Conservation (phyloP, 2,797 vertebrate species). For the Holocentrus rufus region DNA sequence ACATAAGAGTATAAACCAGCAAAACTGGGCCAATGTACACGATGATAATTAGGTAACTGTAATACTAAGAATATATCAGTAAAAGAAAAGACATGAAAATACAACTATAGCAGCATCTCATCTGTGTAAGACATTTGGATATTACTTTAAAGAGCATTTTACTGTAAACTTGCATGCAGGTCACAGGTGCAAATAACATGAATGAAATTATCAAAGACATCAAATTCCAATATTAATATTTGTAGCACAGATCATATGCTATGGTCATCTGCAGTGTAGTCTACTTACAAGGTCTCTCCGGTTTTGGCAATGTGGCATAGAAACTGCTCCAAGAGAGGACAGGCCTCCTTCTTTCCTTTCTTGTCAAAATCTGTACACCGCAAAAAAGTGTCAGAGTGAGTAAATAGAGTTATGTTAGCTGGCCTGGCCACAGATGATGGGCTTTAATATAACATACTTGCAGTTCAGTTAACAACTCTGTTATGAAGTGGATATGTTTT, state of each 20-base stretch:
- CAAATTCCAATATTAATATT: too few species aligned
- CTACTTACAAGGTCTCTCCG: conserved; percentile 97
- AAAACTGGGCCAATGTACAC: neutral
- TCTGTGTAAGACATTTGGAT: neutral
- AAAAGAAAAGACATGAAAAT: neutral
- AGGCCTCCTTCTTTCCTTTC: conserved; percentile 93
- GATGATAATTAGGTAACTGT: neutral
- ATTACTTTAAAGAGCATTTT: neutral
- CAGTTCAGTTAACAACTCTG: neutral
- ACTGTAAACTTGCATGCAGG: neutral
- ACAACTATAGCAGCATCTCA: too few species aligned
- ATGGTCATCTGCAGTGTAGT: neutral
- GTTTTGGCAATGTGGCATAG: conserved; percentile 97
- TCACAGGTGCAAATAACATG: neutral
- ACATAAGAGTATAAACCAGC: neutral
- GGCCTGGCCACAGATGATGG: neutral
- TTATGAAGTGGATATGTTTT: neutral
- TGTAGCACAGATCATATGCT: too few species aligned
- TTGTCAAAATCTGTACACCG: conserved; percentile 92
- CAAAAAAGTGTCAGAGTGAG: neutral
- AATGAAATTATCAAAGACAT: neutral
- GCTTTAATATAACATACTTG: conserved; percentile 21
- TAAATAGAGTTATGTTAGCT: neutral
- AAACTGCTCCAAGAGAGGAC: conserved; percentile 94
- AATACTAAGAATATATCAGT: neutral